These are phyloP conservation scores for Tetragnatha versicolor DNA, from an alignment of 1,140 invertebrate genomes.

Conservation along the genomic window DNA sequence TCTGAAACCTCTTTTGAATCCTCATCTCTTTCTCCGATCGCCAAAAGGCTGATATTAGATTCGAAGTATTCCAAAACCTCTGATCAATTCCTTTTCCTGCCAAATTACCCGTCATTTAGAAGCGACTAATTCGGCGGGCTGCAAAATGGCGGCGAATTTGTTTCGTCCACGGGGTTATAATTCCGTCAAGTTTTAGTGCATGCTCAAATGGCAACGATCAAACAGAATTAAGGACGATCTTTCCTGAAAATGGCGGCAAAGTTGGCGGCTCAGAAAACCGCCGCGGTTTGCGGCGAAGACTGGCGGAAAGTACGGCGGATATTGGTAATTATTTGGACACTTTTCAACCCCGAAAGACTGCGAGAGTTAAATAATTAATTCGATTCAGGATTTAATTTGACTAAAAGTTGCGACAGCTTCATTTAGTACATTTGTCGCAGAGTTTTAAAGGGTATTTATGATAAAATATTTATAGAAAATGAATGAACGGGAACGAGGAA, in stretches of 20 bases:
- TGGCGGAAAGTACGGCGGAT: not conserved
- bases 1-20: constrained; percentile 17
- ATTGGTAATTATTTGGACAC: not conserved
- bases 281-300: not conserved
- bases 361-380: not conserved
- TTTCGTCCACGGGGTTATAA: not conserved
- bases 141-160: constrained; percentile 12
- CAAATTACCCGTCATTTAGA: constrained; percentile 43
- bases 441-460: no score
- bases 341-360: not conserved
- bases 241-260: no score
- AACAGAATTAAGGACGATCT: not conserved
- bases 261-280: not conserved
- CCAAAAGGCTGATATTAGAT: constrained; percentile 24
- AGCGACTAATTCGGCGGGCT: constrained; percentile 6
- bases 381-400: not conserved
- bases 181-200: constrained; percentile 23
- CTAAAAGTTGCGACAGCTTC: no score
- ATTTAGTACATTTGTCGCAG: no score
- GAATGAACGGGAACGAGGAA: no score
- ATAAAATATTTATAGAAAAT: no score
- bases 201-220: constrained; percentile 8
- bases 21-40: constrained; percentile 25
- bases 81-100: constrained; percentile 32
- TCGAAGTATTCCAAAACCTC: constrained; percentile 42